phyloP scores from a whole-genome alignment of 1,140 invertebrate species.

The Oncopodura yosiiana region DNA sequence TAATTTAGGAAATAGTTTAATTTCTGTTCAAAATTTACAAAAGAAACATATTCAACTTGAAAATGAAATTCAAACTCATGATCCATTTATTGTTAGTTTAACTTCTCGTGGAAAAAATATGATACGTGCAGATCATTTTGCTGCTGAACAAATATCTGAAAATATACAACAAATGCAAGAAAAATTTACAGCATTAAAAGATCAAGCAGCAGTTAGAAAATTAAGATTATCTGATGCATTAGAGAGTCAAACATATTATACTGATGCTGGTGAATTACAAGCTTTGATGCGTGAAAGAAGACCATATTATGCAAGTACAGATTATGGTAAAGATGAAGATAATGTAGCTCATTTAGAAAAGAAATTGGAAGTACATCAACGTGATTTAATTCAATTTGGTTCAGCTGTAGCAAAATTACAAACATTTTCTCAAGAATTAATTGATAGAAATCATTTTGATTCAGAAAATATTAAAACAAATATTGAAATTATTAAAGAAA shows the following conservation, averaged over 20 bases:
- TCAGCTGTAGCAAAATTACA: constrained; percentile 57
- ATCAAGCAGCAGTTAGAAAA: constrained; percentile 56
- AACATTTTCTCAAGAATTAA: constrained; percentile 50
- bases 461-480: constrained; percentile 60
- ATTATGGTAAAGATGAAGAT: constrained; percentile 79
- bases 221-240: constrained; percentile 66
- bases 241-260: constrained; percentile 78
- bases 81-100: constrained; percentile 65
- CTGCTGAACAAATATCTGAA: constrained; percentile 56
- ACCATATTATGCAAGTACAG: constrained; percentile 60
- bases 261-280: constrained; percentile 75
- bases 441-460: constrained; percentile 70
- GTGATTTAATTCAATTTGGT: constrained; percentile 65
- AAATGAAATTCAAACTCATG: constrained; percentile 68
- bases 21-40: constrained; percentile 87
- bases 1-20: constrained; percentile 66
- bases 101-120: constrained; percentile 62
- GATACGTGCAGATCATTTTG: constrained; percentile 73
- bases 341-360: constrained; percentile 65
- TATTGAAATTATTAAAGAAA: constrained; percentile 41
- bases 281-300: constrained; percentile 75
- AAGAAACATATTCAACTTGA: constrained; percentile 89
- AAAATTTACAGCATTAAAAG: constrained; percentile 54
- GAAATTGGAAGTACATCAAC: constrained; percentile 67
- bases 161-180: constrained; percentile 54